phyloP scores from a whole-genome alignment of 2,113 vertebrate genomes.

The Chaetodon auriga region DNA sequence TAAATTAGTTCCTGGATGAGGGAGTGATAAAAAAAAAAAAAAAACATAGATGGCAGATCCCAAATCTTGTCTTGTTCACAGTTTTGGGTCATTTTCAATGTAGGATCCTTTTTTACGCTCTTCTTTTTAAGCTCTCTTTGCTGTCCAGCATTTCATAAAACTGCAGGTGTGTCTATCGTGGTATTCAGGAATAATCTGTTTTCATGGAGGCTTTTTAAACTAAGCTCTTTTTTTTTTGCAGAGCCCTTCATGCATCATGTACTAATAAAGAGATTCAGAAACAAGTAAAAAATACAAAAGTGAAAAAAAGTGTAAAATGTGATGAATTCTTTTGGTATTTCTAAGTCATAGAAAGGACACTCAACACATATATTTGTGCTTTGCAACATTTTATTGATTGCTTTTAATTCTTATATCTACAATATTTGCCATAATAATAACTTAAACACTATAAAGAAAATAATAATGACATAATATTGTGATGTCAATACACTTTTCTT shows the following conservation, averaged over 20 bases:
- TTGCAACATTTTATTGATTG: constrained; percentile 67
- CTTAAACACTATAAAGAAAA: constrained; percentile 1
- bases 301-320: background rate
- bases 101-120: no score
- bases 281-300: background rate
- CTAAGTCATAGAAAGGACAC: constrained; percentile 12
- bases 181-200: background rate
- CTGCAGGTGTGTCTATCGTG: no score
- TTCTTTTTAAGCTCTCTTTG: no score
- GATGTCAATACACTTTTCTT: constrained; percentile 9
- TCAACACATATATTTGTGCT: constrained; percentile 14
- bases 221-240: no score
- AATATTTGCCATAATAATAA: background rate
- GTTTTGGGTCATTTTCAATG: no score
- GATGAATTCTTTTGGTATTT: no score
- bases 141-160: no score
- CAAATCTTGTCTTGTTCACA: no score
- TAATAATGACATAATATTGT: constrained; percentile 1
- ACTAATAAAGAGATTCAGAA: constrained; percentile 1
- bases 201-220: no score
- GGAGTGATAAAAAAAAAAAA: no score
- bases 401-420: constrained; percentile 26
- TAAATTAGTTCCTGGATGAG: no score
- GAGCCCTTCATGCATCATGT: background rate
- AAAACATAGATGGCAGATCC: no score